Evolutionary conservation across 2,888 invertebrate species (phyloP).

Genomic region (Noctuana brunneofusca): DNA sequence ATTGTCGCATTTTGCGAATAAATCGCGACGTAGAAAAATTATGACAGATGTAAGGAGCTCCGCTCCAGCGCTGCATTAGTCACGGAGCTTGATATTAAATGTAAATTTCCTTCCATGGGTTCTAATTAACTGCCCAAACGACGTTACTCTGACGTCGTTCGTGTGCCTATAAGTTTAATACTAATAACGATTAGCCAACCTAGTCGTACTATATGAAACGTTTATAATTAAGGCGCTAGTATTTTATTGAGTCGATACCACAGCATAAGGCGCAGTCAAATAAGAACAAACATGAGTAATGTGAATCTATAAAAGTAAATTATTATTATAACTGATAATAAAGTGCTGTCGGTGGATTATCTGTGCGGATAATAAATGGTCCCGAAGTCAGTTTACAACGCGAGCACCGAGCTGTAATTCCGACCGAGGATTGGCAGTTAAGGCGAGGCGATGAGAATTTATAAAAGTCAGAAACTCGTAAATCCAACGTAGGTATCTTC

Average conservation of each 20-base stretch:
- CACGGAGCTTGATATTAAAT: conserved; percentile 72
- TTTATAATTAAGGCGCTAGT: conserved; percentile 49
- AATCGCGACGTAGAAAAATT: conserved; percentile 81
- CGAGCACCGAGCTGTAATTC: conserved; percentile 70
- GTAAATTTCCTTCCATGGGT: conserved; percentile 59
- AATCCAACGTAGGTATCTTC: conserved; percentile 58
- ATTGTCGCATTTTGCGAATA: conserved; percentile 73
- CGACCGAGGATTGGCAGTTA: conserved; percentile 70
- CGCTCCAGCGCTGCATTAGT: conserved; percentile 64
- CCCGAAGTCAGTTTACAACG: conserved; percentile 67
- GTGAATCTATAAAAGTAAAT: conserved; percentile 80
- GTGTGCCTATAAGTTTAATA: conserved; percentile 45
- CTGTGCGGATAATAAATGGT: conserved; percentile 76
- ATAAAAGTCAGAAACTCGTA: conserved; percentile 79
- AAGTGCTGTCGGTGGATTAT: conserved; percentile 79
- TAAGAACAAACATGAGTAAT: conserved; percentile 80
- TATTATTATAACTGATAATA: conserved; percentile 82
- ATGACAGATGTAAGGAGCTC: conserved; percentile 74
- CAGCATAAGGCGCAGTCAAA: conserved; percentile 75
- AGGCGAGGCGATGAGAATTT: conserved; percentile 73
- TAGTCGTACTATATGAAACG: conserved; percentile 35
- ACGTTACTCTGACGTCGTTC: conserved; percentile 57
- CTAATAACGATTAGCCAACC: conserved; percentile 54
- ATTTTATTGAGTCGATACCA: conserved; percentile 73
- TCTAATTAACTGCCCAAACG: conserved; percentile 68